Percentiles rank a stretch among this genome's conserved stretches.
Evolutionary conservation across 2,113 vertebrate genomes (phyloP).

Genomic region (Hippopotamus amphibius): DNA sequence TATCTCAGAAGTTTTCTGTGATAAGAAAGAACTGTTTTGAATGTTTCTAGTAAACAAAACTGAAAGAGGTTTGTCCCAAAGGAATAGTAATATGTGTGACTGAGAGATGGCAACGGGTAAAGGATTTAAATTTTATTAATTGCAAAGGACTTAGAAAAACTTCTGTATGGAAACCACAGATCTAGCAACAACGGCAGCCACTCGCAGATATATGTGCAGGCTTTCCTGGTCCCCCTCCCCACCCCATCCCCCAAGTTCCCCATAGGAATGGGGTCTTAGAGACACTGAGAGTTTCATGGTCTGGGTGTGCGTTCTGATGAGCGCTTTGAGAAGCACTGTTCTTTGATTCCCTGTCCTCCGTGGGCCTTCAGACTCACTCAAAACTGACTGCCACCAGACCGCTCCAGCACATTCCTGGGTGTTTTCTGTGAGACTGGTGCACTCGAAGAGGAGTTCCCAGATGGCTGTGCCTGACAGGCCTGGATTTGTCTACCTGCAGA

Average conservation of each 20-base stretch:
- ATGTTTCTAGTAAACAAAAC: conserved; percentile 20
- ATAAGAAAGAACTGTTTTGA: conserved; percentile 35
- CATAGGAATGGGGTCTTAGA: background rate
- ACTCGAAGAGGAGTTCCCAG: background rate
- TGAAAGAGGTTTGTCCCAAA: background rate
- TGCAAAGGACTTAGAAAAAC: background rate
- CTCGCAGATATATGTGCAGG: background rate
- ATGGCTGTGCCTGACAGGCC: background rate
- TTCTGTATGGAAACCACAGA: background rate
- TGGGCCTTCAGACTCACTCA: background rate
- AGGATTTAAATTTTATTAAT: background rate
- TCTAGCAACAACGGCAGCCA: background rate
- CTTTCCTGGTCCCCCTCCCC: background rate
- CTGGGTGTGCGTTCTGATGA: background rate
- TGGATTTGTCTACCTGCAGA: background rate
- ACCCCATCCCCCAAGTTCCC: background rate
- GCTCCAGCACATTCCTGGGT: background rate
- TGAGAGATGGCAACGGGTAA: background rate
- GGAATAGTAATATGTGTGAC: background rate
- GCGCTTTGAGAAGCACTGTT: background rate
- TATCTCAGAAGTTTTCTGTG: background rate
- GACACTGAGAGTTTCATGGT: background rate
- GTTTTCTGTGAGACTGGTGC: background rate
- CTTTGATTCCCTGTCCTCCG: background rate
- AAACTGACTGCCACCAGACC: background rate